Evolutionary conservation across 1,140 invertebrate genomes (phyloP).

Genomic region (Drosophila pseudoobscura): DNA sequence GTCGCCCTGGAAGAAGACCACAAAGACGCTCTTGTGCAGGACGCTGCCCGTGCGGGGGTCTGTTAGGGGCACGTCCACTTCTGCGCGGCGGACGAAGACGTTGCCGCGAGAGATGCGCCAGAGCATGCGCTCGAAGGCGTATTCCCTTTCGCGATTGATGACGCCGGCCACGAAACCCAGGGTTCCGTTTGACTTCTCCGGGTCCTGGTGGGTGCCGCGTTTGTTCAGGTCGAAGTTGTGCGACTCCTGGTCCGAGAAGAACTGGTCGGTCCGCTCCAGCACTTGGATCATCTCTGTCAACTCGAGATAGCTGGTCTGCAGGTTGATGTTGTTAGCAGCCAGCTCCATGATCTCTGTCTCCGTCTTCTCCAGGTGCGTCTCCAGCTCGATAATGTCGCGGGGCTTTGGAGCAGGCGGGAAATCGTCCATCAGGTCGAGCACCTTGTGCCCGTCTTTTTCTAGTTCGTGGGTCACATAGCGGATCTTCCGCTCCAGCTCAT

Average conservation of each 20-base stretch:
- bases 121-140: conserved; percentile 97
- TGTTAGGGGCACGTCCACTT: conserved; percentile 92
- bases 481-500: conserved; percentile 93
- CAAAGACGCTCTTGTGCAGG: conserved; percentile 97
- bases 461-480: conserved; percentile 94
- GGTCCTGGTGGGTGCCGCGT: conserved; percentile 90
- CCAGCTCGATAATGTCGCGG: conserved; percentile 92
- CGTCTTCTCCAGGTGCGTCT: conserved; percentile 95
- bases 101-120: conserved; percentile 98
- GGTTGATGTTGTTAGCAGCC: conserved; percentile 95
- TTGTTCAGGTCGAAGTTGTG: conserved; percentile 71
- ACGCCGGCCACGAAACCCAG: conserved; percentile 93
- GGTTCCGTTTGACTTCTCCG: conserved; percentile 86
- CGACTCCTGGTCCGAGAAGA: conserved; percentile 73
- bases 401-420: conserved; percentile 95
- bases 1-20: conserved; percentile 98
- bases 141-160: conserved; percentile 93
- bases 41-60: conserved; percentile 93
- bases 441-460: conserved; percentile 89
- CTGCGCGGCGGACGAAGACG: conserved; percentile 93
- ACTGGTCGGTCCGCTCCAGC: conserved; percentile 93
- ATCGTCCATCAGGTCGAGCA: conserved; percentile 91
- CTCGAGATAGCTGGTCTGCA: conserved; percentile 97
- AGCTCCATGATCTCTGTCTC: conserved; percentile 96
- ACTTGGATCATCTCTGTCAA: conserved; percentile 96